Evolutionary conservation across 2,797 vertebrate species (phyloP), one percentile per base, ranked within the genome.

Genomic region (Falco biarmicus): DNA sequence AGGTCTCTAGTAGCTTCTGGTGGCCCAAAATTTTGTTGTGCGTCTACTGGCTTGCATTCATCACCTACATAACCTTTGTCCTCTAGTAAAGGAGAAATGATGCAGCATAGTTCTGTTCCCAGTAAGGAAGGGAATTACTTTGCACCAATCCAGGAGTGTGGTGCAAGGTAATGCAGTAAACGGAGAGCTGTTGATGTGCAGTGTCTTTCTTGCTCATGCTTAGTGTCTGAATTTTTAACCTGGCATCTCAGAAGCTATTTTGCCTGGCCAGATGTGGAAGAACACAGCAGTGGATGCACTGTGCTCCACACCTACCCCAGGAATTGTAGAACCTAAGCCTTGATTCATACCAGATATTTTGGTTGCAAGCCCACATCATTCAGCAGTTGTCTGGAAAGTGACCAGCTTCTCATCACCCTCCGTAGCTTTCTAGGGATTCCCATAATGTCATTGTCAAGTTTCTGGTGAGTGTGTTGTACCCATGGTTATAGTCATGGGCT

Each of bases 81-180:
- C 43, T 64, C 29, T 45, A 50, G 37, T 15, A 32, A 39, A 13
- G 37, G n/a, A 31, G 43, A 19, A 50, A 5, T 48, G 45, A 21
- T 53, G 48, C 31, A 11, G 5, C 0, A 0, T 24, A 31, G 6
- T 57, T 78, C n/a, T n/a, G 18, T 59, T 77, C 39, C 25, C 22
- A n/a, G 19, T 15, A 6, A 45, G 41, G 37, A 70, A 15, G 12
- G 32, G 11, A 71, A 10, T 37, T 81, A 31, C 4, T 57, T 81
- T 45, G 39, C 29, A 11, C 50, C 5, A 3, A 0, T 79, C 24
- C 21, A 21, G 1, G n/a, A 21, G 19, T 14, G 19, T 14, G 7
- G 7, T 66, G 25, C n/a, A 45, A 83, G 63, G 5, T 45, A 43
- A 4, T 68, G n/a, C 45, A 41, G 50, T 28, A 9, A 68, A 3